A percentile compares a stretch with the other conserved stretches of the same genome.
These are phyloP conservation scores for Enhydra lutris DNA, from an alignment of 2,113 vertebrate genomes.

Conservation along the genomic window DNA sequence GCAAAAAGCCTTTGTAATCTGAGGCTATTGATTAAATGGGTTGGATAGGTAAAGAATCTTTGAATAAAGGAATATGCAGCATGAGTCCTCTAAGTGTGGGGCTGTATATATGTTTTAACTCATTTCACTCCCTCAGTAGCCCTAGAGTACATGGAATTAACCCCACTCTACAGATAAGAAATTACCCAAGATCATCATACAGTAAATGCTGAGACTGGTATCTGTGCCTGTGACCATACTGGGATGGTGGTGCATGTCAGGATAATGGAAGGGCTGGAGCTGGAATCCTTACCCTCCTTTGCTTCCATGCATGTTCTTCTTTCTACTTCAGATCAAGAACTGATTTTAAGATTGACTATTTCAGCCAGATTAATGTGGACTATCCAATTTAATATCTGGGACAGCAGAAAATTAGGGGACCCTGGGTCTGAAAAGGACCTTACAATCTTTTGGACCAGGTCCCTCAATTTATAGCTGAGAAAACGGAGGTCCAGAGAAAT, in stretches of 20 bases:
- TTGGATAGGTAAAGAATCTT: background rate
- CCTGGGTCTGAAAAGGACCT: background rate
- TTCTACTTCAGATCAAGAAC: background rate
- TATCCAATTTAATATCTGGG: background rate
- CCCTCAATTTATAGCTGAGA: background rate
- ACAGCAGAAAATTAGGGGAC: background rate
- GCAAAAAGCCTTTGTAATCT: background rate
- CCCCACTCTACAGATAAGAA: background rate
- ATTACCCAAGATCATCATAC: background rate
- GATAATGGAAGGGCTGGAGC: background rate
- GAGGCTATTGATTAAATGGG: background rate
- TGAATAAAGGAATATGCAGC: background rate
- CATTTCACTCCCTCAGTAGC: background rate
- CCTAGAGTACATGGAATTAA: background rate
- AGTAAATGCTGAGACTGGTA: background rate
- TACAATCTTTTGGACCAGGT: background rate
- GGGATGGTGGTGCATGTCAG: accelerated
- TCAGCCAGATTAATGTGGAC: background rate
- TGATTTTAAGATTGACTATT: background rate
- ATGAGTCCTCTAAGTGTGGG: background rate
- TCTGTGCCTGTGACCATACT: background rate
- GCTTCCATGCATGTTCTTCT: background rate
- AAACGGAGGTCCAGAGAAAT: background rate
- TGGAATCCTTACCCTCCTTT: background rate
- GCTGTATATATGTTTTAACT: background rate